phyloP scores from a whole-genome alignment of 2,113 vertebrate species.

The Sorex fumeus region DNA sequence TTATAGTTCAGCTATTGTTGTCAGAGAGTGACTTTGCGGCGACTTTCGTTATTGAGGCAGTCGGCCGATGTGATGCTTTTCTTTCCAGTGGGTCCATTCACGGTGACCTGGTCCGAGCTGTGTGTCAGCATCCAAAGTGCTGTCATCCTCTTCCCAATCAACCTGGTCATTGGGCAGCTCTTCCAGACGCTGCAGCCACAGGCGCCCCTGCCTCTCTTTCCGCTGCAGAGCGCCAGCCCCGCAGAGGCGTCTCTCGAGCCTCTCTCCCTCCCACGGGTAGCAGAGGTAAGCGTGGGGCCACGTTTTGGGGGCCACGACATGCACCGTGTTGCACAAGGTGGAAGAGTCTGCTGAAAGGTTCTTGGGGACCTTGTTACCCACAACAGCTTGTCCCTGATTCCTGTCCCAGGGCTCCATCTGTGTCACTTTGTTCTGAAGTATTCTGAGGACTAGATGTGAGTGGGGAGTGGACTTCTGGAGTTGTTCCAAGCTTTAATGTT shows the following conservation, averaged over 20 bases:
- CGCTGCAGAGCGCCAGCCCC: conserved; percentile 13
- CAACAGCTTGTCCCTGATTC: background rate
- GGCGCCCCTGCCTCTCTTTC: conserved; percentile 40
- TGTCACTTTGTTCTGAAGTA: background rate
- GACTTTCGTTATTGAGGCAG: too few relatives aligned
- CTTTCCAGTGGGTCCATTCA: conserved; percentile 49
- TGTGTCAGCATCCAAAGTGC: conserved; percentile 78
- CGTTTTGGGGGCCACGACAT: too few relatives aligned
- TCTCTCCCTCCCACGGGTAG: background rate
- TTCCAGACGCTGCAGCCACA: conserved; percentile 72
- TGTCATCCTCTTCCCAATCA: conserved; percentile 78
- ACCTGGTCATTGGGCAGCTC: conserved; percentile 75
- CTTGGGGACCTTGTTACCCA: fast-evolving
- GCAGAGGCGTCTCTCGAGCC: background rate
- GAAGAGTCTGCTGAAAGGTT: background rate
- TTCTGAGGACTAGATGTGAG: background rate
- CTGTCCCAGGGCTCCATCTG: background rate
- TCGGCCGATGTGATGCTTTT: background rate
- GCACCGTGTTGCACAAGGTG: fast-evolving
- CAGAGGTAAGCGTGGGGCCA: conserved; percentile 63
- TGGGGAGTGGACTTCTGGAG: background rate
- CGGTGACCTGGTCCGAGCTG: conserved; percentile 79
- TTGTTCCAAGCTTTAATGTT: background rate
- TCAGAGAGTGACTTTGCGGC: background rate
- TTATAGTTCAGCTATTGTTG: background rate